Evolutionary conservation across 2,888 invertebrate species (phyloP).

Genomic region (Lycophotia porphyrea): DNA sequence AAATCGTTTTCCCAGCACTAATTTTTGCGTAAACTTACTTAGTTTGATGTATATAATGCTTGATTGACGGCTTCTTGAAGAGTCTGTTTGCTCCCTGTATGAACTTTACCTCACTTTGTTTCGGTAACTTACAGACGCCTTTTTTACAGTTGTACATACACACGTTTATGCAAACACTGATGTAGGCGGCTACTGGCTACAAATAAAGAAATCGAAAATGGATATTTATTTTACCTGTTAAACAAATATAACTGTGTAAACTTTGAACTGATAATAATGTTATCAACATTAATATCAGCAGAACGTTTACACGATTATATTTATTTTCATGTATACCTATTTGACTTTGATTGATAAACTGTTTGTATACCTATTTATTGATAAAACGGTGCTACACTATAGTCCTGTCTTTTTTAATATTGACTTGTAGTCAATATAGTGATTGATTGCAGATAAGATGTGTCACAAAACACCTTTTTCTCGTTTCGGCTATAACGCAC

Average conservation of each 20-base stretch:
- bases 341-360: slow-evolving; percentile 30
- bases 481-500: too few relatives aligned
- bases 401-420: slow-evolving; percentile 5
- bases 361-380: background rate
- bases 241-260: slow-evolving; percentile 13
- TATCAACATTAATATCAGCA: slow-evolving; percentile 1
- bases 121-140: background rate
- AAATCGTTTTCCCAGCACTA: too few relatives aligned
- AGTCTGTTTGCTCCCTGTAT: too few relatives aligned
- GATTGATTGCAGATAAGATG: background rate
- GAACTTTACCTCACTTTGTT: too few relatives aligned
- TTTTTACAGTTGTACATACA: background rate
- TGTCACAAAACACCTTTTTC: too few relatives aligned
- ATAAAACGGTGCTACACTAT: slow-evolving; percentile 1
- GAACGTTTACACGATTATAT: background rate
- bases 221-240: slow-evolving; percentile 16
- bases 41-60: too few relatives aligned
- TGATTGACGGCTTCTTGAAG: too few relatives aligned
- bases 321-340: slow-evolving; percentile 7
- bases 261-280: slow-evolving; percentile 19
- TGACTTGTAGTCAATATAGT: slow-evolving; percentile 13
- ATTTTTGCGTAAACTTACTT: too few relatives aligned
- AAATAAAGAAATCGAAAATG: background rate
- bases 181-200: background rate
- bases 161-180: background rate